phyloP scores from a whole-genome alignment of 1,140 invertebrate species.

The Lethocerus indicus region DNA sequence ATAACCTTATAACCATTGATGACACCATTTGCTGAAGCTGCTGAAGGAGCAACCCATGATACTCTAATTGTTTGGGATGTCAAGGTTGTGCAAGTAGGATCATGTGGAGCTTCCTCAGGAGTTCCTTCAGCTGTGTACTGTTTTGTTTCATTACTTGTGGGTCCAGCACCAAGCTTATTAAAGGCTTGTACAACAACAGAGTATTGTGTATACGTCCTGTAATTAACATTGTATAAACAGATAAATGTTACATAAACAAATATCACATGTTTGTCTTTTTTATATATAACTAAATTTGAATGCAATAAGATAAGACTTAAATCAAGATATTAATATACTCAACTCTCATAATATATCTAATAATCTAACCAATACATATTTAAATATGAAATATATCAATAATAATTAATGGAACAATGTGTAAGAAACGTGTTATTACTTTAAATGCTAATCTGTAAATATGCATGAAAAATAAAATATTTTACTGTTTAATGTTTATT shows the following conservation, averaged over 20 bases:
- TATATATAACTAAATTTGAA: neutral
- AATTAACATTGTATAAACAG: neutral
- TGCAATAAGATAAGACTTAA: neutral
- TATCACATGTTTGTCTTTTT: too few relatives aligned
- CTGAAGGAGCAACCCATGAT: constrained; percentile 80
- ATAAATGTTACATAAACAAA: too few relatives aligned
- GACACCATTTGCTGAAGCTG: constrained; percentile 79
- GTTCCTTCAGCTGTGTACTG: constrained; percentile 85
- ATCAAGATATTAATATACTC: too few relatives aligned
- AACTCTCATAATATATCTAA: too few relatives aligned
- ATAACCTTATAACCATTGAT: constrained; percentile 94
- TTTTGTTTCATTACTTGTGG: constrained; percentile 72
- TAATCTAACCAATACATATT: too few relatives aligned
- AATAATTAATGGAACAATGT: neutral
- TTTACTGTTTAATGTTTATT: neutral
- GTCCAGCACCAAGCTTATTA: constrained; percentile 85
- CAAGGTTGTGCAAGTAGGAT: constrained; percentile 75
- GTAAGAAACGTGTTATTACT: neutral
- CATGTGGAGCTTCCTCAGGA: constrained; percentile 82
- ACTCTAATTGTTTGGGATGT: constrained; percentile 87
- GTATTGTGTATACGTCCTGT: constrained; percentile 82
- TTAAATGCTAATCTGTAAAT: neutral
- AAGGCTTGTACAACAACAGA: constrained; percentile 88
- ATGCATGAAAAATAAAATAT: neutral
- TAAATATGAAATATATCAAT: neutral